Evolutionary conservation across 2,797 vertebrate genomes (phyloP).

Genomic region (Gallinago stenura): DNA sequence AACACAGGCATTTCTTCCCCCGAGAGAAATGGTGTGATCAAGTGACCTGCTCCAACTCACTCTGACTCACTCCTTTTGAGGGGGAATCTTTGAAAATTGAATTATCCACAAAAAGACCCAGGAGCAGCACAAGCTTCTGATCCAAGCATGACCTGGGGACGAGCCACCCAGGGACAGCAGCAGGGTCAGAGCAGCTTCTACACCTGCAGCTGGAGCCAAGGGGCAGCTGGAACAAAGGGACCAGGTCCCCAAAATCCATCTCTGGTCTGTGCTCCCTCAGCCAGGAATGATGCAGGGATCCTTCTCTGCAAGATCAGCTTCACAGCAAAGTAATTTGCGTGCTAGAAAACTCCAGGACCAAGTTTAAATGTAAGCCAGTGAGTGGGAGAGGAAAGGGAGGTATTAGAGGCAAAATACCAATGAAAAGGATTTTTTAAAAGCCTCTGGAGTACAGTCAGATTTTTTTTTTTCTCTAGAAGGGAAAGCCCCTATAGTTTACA

Average conservation of each 20-base stretch:
- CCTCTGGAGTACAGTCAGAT: neutral
- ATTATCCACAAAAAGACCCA: neutral
- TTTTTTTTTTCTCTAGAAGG: neutral
- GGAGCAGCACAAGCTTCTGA: neutral
- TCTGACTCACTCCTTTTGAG: neutral
- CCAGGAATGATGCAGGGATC: neutral
- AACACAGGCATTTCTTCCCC: neutral
- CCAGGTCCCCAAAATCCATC: accelerated
- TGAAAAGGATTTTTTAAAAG: neutral
- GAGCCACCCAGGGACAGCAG: neutral
- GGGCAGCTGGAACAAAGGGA: neutral
- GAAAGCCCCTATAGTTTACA: neutral
- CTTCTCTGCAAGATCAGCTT: neutral
- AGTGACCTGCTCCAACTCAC: neutral
- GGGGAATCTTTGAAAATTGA: neutral
- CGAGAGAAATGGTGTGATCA: neutral
- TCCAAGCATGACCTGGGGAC: neutral
- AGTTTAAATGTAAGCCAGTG: neutral
- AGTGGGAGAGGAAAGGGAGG: neutral
- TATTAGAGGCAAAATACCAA: neutral
- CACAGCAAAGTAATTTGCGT: accelerated
- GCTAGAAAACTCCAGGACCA: neutral
- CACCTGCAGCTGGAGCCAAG: neutral
- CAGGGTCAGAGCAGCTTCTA: neutral
- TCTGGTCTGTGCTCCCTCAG: no score